Conservation (phyloP, 2,888 invertebrate species). For the Xylocampa areola region DNA sequence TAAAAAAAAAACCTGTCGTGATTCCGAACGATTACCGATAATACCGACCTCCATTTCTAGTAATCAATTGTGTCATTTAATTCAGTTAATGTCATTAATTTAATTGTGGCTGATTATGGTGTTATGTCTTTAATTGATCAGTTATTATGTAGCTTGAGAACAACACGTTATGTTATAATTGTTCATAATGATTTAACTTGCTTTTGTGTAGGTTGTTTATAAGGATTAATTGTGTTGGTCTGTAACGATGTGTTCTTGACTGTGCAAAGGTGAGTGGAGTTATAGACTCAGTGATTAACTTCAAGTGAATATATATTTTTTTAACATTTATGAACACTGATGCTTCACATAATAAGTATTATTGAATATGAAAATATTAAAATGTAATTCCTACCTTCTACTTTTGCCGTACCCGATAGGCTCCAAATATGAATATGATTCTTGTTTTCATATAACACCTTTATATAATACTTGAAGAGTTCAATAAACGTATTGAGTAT, state of each 20-base stretch:
- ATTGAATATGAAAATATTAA: too few species aligned
- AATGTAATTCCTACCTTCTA: too few species aligned
- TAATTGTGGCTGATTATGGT: constrained; percentile 82
- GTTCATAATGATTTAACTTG: constrained; percentile 40
- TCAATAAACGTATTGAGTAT: too few species aligned
- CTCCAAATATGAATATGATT: too few species aligned
- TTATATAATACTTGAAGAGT: too few species aligned
- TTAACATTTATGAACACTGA: too few species aligned
- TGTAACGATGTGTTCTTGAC: background rate
- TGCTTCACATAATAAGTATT: too few species aligned
- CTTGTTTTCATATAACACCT: too few species aligned
- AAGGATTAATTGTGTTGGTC: constrained; percentile 16
- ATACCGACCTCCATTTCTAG: constrained; percentile 78
- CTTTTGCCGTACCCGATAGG: too few species aligned
- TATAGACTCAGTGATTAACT: too few species aligned
- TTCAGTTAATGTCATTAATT: constrained; percentile 83
- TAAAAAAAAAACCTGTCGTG: constrained; percentile 60
- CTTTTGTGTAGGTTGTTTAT: constrained; percentile 22
- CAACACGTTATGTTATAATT: constrained; percentile 55
- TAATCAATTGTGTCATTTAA: constrained; percentile 82
- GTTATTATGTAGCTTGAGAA: constrained; percentile 64
- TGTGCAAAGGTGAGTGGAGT: background rate
- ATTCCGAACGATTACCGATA: constrained; percentile 72
- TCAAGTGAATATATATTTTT: too few species aligned
- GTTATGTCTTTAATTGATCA: constrained; percentile 79